Evolutionary conservation across 2,888 invertebrate genomes (phyloP).

Genomic region (Lasioglossum marginatum): DNA sequence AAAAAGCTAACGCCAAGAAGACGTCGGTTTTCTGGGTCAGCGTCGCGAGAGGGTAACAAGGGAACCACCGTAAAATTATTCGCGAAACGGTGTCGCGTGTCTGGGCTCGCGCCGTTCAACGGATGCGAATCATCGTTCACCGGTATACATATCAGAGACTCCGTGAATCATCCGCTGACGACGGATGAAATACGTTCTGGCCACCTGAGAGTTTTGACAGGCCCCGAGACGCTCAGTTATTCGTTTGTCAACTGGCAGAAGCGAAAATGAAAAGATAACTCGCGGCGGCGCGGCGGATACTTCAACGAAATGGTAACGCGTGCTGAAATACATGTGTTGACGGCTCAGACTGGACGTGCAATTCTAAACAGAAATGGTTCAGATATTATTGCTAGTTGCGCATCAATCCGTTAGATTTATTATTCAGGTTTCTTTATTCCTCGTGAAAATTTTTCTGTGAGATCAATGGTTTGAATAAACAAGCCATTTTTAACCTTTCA

Average conservation of each 20-base stretch:
- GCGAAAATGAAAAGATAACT: no score
- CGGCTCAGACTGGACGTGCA: not conserved
- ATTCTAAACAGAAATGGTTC: not conserved
- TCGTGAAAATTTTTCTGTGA: not conserved
- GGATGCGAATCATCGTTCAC: slow-evolving; percentile 29
- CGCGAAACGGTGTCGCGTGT: slow-evolving; percentile 64
- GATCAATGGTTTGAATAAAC: not conserved
- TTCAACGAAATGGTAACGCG: not conserved
- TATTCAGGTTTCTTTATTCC: not conserved
- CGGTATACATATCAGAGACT: not conserved
- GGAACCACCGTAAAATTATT: slow-evolving; percentile 59
- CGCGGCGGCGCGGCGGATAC: not conserved
- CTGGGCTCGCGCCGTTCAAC: slow-evolving; percentile 24
- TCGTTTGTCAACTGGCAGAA: slow-evolving; percentile 17
- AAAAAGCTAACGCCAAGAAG: slow-evolving; percentile 59
- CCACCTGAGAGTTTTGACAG: slow-evolving; percentile 17
- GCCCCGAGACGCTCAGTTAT: not conserved
- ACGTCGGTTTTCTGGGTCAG: slow-evolving; percentile 60
- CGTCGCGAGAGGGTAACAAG: slow-evolving; percentile 55
- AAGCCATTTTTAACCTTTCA: not conserved
- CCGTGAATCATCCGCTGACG: slow-evolving; percentile 4
- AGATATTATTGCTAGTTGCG: not conserved
- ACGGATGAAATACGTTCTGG: slow-evolving; percentile 20
- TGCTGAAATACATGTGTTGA: not conserved
- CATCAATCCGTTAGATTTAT: not conserved